Evolutionary conservation across 2,113 vertebrate species (phyloP).

Genomic region (Epinephelus fuscoguttatus): DNA sequence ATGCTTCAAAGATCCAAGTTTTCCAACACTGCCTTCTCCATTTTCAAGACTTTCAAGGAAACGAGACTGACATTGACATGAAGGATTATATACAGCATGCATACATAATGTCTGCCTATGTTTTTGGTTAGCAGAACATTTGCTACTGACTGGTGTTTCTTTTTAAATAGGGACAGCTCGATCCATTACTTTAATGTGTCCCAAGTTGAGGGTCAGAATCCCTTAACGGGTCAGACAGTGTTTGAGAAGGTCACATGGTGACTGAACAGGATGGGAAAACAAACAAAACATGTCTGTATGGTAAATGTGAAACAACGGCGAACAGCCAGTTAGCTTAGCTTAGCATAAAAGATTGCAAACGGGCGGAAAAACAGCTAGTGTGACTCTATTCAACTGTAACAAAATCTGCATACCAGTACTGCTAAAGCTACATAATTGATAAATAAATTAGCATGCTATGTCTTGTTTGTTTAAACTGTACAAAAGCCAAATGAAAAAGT

Average conservation of each 20-base stretch:
- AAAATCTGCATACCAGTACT: too few relatives aligned
- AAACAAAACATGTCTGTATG: not conserved
- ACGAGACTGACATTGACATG: slow-evolving; percentile 40
- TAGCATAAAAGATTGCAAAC: not conserved
- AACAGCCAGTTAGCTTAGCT: not conserved
- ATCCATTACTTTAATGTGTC: not conserved
- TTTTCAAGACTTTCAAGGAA: slow-evolving; percentile 41
- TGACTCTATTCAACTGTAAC: too few relatives aligned
- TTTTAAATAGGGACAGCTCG: not conserved
- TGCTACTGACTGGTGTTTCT: not conserved
- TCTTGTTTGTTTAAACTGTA: too few relatives aligned
- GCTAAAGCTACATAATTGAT: too few relatives aligned
- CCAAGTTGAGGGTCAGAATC: not conserved
- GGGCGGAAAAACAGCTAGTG: too few relatives aligned
- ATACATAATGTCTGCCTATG: slow-evolving; percentile 1
- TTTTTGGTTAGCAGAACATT: slow-evolving; percentile 4
- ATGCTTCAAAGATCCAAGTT: slow-evolving; percentile 41
- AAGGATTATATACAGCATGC: slow-evolving; percentile 36
- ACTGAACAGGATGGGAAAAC: not conserved
- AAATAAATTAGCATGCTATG: too few relatives aligned
- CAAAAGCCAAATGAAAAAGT: too few relatives aligned
- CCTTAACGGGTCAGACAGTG: not conserved
- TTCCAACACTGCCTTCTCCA: slow-evolving; percentile 27
- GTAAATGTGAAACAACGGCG: not conserved
- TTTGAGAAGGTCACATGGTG: not conserved